Evolutionary conservation across 2,888 invertebrate species (phyloP).

Genomic region (Thera obeliscata): DNA sequence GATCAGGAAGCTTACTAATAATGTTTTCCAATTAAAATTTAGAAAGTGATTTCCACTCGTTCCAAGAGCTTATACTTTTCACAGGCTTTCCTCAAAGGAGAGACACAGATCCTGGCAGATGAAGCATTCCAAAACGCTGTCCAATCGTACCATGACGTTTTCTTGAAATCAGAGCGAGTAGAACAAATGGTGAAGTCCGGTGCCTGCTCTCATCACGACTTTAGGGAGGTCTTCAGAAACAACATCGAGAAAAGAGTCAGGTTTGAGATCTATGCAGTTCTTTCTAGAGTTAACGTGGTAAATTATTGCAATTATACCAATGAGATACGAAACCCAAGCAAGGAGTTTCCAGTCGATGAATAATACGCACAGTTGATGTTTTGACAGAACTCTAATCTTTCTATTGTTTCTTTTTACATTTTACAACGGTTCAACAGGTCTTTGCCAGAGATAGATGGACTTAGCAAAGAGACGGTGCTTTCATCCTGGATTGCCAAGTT

Average conservation of each 20-base stretch:
- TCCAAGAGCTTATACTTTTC: background rate
- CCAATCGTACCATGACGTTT: conserved; percentile 97
- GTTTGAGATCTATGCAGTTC: conserved; percentile 68
- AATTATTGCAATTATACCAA: too few relatives aligned
- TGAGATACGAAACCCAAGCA: too few relatives aligned
- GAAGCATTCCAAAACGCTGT: conserved; percentile 99
- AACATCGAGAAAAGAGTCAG: conserved; percentile 99
- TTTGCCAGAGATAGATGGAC: conserved; percentile 99
- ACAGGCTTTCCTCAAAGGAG: conserved; percentile 97
- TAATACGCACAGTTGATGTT: background rate
- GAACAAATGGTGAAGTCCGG: conserved; percentile 98
- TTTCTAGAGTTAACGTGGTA: background rate
- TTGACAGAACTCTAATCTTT: background rate
- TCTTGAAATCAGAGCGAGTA: conserved; percentile 98
- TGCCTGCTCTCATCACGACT: conserved; percentile 99
- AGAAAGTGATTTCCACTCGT: background rate
- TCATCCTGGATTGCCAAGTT: conserved; percentile 99
- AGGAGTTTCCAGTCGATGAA: background rate
- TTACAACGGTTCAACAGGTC: conserved; percentile 84
- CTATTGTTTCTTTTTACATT: background rate
- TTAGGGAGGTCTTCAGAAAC: conserved; percentile 97
- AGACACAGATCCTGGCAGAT: conserved; percentile 98
- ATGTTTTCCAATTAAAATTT: background rate
- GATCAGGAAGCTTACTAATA: background rate
- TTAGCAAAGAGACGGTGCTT: conserved; percentile 99